Base-by-base conservation (phyloP, 1,140 invertebrate genomes). In the Trachelipus rathkii region DNA sequence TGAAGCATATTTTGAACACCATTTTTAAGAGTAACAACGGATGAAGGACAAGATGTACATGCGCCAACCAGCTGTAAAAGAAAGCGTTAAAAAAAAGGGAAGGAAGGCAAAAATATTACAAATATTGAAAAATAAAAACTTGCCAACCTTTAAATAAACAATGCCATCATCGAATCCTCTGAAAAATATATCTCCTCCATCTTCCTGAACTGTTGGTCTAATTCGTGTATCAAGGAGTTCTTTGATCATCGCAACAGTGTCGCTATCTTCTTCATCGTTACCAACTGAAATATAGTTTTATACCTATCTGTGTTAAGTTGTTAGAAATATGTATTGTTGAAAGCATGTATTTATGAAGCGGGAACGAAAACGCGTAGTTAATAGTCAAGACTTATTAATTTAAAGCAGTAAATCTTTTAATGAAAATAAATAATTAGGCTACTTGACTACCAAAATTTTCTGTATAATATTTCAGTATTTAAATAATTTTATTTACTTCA, bases 1-100 rank as follows among this genome's bases (percentile, higher is more conserved):
- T 99, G 96, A 84, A 99, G 90, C 98, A 99, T 99, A 86, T 99
- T 99, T 87, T 99, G 95, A 0, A 99, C 95, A 66, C 98, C 98
- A 88, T 94, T 96, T 85, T 98, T 98, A 5, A 99, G 85, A 0
- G 98, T 99, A 0, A 99, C 96, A 46, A 96, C 91, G 5, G 97
- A 99, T 86, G 96, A 98, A 23, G 98, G 98, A 85, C 98, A 99
- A 78, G 92, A 95, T 10, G 96, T 97, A 84, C 98, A 99, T 0
- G 97, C 96, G 0, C 98, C 89, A 83, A 90, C 88, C 83, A 90
- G 84, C 75, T 78, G 76, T 44, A 74, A 73, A 73, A 24, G 13
- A 24, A 68, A 76, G 19, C 45, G 9, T 50, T 19, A 60, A 33
- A 3, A 33, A 33, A 33, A 6, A 33, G 6, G 33, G 33, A 33